Base-by-base conservation (phyloP, 1,140 invertebrate genomes). In the Pseudachorutes palmiensis region DNA sequence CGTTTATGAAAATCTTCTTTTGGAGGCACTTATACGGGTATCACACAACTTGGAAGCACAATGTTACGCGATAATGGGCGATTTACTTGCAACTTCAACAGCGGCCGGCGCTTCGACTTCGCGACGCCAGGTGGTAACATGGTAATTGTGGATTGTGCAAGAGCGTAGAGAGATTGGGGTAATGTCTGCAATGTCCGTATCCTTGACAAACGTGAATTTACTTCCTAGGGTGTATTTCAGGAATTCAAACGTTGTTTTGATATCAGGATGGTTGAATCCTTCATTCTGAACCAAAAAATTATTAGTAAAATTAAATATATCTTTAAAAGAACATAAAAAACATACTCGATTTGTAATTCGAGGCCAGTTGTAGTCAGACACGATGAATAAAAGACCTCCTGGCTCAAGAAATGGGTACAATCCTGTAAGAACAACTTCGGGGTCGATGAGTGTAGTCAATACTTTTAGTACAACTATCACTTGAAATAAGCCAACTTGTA, bases 291-390 rank as follows among this genome's bases (percentile, higher is more conserved):
- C 51, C 9, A 24, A 57, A 57, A 9, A n/a, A 57, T 57, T 57
- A 57, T 9, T n/a, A 57, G n/a, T n/a, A n/a, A 22, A 64, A 2
- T 67, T 31, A 59, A 36, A n/a, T 3, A 26, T 26, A 41, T 26
- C 57, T 5, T 41, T 36, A 58, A 22, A 28, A 2, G 2, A 29
- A 41, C 12, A 22, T 59, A 48, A 30, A 41, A 29, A 19, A 2
- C 45, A 28, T 69, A 73, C 72, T 32, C 63, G 57, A 63, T 69
- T 70, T 0, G 65, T 65, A 26, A 32, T 48, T 32, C 68, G 57
- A 12, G 19, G 51, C 72, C 72, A 74, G 41, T 69, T 68, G 31
- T 74, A 74, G 55, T 74, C 72, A 32, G 72, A 65, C 19, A 58
- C 67, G 45, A 74, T 71, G 19, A 74, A 36, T 14, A 74, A 49